Evolutionary conservation across 2,888 invertebrate species (phyloP), one percentile per base, ranked within the genome.

Genomic region (Philaethria dido): DNA sequence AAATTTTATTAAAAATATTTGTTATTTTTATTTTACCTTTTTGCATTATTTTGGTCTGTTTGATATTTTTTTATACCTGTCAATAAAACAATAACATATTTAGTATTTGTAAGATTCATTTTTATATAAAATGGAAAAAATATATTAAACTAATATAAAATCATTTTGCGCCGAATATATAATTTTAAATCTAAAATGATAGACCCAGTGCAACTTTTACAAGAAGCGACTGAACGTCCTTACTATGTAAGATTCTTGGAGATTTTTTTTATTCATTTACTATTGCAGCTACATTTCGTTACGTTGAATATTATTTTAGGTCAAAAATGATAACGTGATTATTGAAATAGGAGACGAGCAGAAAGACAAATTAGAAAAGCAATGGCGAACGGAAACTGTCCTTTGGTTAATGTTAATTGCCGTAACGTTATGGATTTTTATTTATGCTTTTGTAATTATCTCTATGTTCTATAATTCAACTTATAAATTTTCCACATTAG

Each of bases 341-440:
- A 69, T 71, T 54, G 75, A 75, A 64, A 29, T 61, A 57, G 61
- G 69, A 62, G 11, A 25, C 48, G 50, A 42, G 13, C 22, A 36
- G 20, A 16, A n/a, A n/a, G n/a, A 59, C 13, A 62, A 63, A 54
- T 22, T 14, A 14, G 68, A 45, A 60, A 70, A 62, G 71, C 74
- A 78, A 63, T 77, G 78, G 75, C 76, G 69, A 39, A 68, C 73
- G 14, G 78, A 80, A 50, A 78, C 75, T 8, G 79, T 78, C 16
- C 64, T 83, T 8, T 80, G 80, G 79, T 69, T 86, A 75, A 62
- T 86, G 67, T 57, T 78, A 2, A 70, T 79, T 3, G 83, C 83
- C 3, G 33, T 86, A 2, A 48, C 82, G 16, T 54, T 86, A 11
- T 87, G 86, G 86, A 62, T 81, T 13, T 78, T 39, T 76, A 73